phyloP scores from a whole-genome alignment of 2,888 invertebrate genomes.

The Acanthosoma haemorrhoidale region DNA sequence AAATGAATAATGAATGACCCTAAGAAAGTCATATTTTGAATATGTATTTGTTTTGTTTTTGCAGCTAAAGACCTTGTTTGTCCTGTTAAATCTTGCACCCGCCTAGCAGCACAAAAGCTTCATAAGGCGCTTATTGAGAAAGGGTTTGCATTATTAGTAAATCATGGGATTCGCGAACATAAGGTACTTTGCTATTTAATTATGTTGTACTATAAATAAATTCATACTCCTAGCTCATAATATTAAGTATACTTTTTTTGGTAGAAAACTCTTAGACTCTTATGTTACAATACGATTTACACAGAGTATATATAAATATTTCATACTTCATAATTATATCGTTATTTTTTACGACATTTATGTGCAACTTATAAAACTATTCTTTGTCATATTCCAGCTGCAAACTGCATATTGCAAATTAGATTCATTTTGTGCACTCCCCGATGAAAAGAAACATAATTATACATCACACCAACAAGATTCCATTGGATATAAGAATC shows the following conservation, averaged over 20 bases:
- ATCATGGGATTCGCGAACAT: conserved; percentile 23
- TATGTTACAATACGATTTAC: too few relatives aligned
- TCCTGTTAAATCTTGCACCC: conserved; percentile 23
- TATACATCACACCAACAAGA: not conserved
- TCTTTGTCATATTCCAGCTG: conserved; percentile 1
- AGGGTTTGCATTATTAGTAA: conserved; percentile 17
- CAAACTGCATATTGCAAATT: conserved; percentile 24
- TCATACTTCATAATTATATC: too few relatives aligned
- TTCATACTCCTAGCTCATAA: not conserved
- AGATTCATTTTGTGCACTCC: conserved; percentile 23
- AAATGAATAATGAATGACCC: too few relatives aligned
- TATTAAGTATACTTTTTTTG: too few relatives aligned
- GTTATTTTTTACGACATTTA: not conserved
- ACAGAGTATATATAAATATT: too few relatives aligned
- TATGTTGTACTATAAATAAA: not conserved
- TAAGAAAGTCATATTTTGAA: too few relatives aligned
- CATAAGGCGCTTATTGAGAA: conserved; percentile 16
- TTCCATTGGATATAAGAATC: conserved; percentile 6
- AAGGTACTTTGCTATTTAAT: not conserved
- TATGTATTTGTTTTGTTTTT: too few relatives aligned
- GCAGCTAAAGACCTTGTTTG: conserved; percentile 23
- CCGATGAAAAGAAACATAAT: conserved; percentile 6
- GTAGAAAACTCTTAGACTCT: too few relatives aligned
- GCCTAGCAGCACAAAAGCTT: conserved; percentile 10
- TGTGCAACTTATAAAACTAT: not conserved